phyloP scores from a whole-genome alignment of 2,113 vertebrate genomes.

The Neolamprologus toae region DNA sequence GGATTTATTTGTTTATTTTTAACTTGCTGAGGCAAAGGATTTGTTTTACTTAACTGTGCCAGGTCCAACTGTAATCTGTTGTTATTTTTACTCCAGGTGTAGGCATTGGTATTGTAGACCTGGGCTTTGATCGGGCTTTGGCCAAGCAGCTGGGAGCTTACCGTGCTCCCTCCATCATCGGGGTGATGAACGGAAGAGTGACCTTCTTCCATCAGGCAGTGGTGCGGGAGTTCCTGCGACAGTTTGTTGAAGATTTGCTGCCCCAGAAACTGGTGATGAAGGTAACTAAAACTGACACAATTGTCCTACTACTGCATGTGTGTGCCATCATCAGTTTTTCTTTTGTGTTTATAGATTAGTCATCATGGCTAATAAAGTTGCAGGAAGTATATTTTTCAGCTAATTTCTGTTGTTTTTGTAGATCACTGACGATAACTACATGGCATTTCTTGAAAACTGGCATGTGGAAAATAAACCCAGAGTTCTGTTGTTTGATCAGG shows the following conservation, averaged over 20 bases:
- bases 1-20: background rate
- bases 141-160: conserved; percentile 88
- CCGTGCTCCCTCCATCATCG: conserved; percentile 85
- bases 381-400: background rate
- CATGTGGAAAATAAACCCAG: conserved; percentile 88
- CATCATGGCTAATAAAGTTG: background rate
- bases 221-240: conserved; percentile 78
- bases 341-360: background rate
- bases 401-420: conserved; percentile 26
- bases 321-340: background rate
- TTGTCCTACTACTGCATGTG: background rate
- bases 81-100: conserved; percentile 72
- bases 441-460: conserved; percentile 82
- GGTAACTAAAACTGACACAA: conserved; percentile 54
- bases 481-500: conserved; percentile 84
- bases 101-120: conserved; percentile 89
- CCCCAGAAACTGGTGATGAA: conserved; percentile 85
- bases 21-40: background rate
- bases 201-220: conserved; percentile 88
- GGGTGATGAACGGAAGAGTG: conserved; percentile 83
- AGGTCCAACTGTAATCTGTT: background rate
- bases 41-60: background rate
- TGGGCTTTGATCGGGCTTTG: conserved; percentile 85
- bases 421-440: conserved; percentile 86
- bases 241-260: conserved; percentile 89